phyloP scores from a whole-genome alignment of 2,888 invertebrate species.

The Netelia melanura region DNA sequence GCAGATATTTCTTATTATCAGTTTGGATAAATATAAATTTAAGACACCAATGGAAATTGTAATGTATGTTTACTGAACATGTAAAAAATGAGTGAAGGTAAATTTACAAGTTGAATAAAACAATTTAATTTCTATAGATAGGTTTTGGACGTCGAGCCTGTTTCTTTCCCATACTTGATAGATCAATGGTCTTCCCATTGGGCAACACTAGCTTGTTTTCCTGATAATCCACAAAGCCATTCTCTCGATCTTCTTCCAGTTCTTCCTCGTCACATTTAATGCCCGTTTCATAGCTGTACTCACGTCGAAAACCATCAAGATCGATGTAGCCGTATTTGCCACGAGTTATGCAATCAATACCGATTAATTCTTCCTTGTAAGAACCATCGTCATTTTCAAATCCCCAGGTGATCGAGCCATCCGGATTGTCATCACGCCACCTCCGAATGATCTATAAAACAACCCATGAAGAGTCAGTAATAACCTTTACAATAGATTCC shows the following conservation, averaged over 20 bases:
- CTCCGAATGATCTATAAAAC: conserved; percentile 77
- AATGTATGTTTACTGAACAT: conserved; percentile 45
- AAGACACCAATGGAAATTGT: neutral
- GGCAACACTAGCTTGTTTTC: conserved; percentile 91
- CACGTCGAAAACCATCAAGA: conserved; percentile 92
- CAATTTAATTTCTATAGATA: conserved; percentile 85
- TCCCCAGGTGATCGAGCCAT: conserved; percentile 93
- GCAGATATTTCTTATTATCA: no score
- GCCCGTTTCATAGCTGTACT: conserved; percentile 93
- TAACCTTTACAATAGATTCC: no score
- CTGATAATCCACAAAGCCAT: conserved; percentile 90
- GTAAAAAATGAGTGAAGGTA: conserved; percentile 54
- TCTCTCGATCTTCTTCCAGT: conserved; percentile 81
- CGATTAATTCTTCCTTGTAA: conserved; percentile 94
- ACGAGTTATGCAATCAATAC: conserved; percentile 91
- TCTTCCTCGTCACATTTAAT: conserved; percentile 86
- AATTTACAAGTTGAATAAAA: conserved; percentile 55
- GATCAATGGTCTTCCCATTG: conserved; percentile 90
- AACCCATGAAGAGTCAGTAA: no score
- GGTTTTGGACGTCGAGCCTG: conserved; percentile 88
- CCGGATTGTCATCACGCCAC: conserved; percentile 92
- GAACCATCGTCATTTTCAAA: conserved; percentile 95
- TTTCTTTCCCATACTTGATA: conserved; percentile 90
- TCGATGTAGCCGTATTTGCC: conserved; percentile 94
- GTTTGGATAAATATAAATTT: no score